Evolutionary conservation across 2,888 invertebrate genomes (phyloP).

Genomic region (Xylota sylvarum): DNA sequence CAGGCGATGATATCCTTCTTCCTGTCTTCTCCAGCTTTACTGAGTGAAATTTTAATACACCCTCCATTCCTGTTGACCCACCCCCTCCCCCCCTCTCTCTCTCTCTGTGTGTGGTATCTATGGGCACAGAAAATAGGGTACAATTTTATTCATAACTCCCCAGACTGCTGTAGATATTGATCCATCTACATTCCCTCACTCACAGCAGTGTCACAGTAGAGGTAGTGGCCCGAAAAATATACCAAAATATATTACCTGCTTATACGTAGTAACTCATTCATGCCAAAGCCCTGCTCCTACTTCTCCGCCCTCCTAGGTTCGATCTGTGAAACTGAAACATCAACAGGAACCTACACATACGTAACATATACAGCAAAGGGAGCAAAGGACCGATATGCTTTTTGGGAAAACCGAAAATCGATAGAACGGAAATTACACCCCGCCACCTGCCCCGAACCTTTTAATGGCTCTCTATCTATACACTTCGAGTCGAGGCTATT

Average conservation of each 20-base stretch:
- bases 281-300: slow-evolving; percentile 33
- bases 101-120: background rate
- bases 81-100: no score
- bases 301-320: background rate
- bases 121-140: slow-evolving; percentile 28
- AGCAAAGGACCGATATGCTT: slow-evolving; percentile 36
- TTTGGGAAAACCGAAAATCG: slow-evolving; percentile 66
- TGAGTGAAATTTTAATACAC: slow-evolving; percentile 55
- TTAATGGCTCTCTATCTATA: slow-evolving; percentile 57
- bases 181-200: slow-evolving; percentile 51
- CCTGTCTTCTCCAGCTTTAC: slow-evolving; percentile 46
- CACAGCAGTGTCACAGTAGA: slow-evolving; percentile 3
- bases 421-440: slow-evolving; percentile 69
- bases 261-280: slow-evolving; percentile 61
- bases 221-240: slow-evolving; percentile 50
- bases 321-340: slow-evolving; percentile 49
- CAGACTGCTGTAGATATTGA: slow-evolving; percentile 68
- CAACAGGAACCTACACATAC: slow-evolving; percentile 49
- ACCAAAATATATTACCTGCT: slow-evolving; percentile 67
- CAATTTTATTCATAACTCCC: slow-evolving; percentile 74
- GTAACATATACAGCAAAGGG: no score
- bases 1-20: slow-evolving; percentile 53
- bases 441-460: slow-evolving; percentile 57
- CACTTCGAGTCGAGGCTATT: slow-evolving; percentile 27
- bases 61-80: background rate